Conservation (phyloP, 2,888 invertebrate genomes). For the Trileptium ribeirensis region DNA sequence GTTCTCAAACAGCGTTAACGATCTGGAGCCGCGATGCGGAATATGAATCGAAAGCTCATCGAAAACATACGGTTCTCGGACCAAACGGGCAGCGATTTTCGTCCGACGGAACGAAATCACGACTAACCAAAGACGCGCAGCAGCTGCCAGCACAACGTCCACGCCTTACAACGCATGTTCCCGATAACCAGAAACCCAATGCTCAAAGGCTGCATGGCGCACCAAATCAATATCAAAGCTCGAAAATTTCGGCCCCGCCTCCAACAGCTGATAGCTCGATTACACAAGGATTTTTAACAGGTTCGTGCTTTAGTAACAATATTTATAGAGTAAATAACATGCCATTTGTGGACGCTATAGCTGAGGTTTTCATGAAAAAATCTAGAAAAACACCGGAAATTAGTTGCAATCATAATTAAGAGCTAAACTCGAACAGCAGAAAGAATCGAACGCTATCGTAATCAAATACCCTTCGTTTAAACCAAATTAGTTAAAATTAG, state of each 20-base stretch:
- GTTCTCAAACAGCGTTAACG: slow-evolving; percentile 33
- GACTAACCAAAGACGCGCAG: not conserved
- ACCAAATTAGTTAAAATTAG: no score
- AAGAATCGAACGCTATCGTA: no score
- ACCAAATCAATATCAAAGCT: no score
- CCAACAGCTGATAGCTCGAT: slow-evolving; percentile 3
- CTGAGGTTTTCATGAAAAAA: no score
- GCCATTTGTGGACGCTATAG: no score
- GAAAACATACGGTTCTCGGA: not conserved
- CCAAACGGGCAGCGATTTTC: not conserved
- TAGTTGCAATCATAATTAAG: no score
- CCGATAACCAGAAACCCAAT: not conserved
- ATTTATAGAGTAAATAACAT: not conserved
- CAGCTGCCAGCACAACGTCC: not conserved
- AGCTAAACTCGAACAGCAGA: no score
- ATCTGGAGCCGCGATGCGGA: slow-evolving; percentile 36
- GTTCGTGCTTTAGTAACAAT: not conserved
- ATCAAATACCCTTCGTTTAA: no score
- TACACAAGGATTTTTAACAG: not conserved
- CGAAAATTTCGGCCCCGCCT: not conserved
- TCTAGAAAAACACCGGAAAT: no score
- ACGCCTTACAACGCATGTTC: not conserved
- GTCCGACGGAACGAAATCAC: not conserved
- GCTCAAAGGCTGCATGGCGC: not conserved
- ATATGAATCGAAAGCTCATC: slow-evolving; percentile 10